Conservation (phyloP, 1,140 invertebrate genomes). For the Medauroidea extradentata region DNA sequence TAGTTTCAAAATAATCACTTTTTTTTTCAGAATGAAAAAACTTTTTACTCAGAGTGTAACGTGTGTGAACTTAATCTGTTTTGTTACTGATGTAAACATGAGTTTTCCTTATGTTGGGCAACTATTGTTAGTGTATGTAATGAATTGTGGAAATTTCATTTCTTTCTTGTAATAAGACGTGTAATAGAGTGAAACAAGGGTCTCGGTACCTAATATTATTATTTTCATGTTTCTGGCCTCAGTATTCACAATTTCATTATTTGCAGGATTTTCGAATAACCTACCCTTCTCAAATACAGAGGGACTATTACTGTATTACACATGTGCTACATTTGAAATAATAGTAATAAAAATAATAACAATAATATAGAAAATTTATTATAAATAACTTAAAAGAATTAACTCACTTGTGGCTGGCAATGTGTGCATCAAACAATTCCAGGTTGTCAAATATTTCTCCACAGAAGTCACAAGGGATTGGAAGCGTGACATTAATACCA, state of each 20-base stretch:
- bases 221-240: neutral
- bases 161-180: neutral
- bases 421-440: conserved; percentile 10
- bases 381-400: neutral
- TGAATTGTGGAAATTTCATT: neutral
- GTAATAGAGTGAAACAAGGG: neutral
- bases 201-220: neutral
- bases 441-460: conserved; percentile 6
- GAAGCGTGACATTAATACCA: conserved; percentile 3
- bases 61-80: too few relatives aligned
- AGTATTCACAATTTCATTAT: neutral
- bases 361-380: neutral
- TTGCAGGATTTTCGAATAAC: neutral
- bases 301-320: neutral
- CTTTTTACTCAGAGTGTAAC: too few relatives aligned
- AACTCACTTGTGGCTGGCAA: conserved; percentile 7
- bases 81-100: too few relatives aligned
- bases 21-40: too few relatives aligned
- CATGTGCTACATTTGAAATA: neutral
- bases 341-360: neutral
- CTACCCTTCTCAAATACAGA: neutral
- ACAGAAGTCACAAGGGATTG: conserved; percentile 14
- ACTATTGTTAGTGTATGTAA: too few relatives aligned
- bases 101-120: too few relatives aligned
- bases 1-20: too few relatives aligned